Evolutionary conservation across 2,797 vertebrate genomes (phyloP).

Genomic region (Phrynocephalus forsythii): DNA sequence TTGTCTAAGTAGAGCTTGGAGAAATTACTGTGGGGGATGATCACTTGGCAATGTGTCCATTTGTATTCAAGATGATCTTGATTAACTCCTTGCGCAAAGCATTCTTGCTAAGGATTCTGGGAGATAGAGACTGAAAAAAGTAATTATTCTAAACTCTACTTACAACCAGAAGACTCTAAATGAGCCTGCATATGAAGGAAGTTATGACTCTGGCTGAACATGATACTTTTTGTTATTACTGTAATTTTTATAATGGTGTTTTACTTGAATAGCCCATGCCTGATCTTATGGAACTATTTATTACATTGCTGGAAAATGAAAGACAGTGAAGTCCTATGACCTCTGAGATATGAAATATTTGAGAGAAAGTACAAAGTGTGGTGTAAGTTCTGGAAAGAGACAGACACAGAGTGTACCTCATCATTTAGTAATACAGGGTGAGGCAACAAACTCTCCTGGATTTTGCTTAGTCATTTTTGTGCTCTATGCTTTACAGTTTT

Average conservation of each 20-base stretch:
- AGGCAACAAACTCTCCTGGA: too few species aligned
- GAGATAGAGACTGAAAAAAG: too few species aligned
- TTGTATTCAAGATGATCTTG: too few species aligned
- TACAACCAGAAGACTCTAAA: not conserved
- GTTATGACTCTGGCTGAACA: not conserved
- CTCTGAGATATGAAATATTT: not conserved
- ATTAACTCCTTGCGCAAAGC: too few species aligned
- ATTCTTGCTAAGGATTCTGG: too few species aligned
- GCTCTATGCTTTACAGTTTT: too few species aligned
- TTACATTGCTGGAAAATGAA: not conserved
- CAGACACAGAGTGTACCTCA: not conserved
- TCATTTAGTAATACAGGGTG: too few species aligned
- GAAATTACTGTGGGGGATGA: too few species aligned
- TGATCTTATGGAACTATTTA: not conserved
- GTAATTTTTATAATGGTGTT: not conserved
- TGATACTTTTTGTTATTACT: not conserved
- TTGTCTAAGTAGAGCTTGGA: too few species aligned
- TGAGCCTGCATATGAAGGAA: not conserved
- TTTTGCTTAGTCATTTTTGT: too few species aligned
- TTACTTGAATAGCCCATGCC: not conserved
- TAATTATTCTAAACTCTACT: not conserved
- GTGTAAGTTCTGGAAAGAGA: not conserved
- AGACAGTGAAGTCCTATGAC: not conserved
- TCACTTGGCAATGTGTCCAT: too few species aligned
- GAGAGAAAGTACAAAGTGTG: not conserved